phyloP scores from a whole-genome alignment of 2,113 vertebrate species.

The Bambusicola thoracicus region DNA sequence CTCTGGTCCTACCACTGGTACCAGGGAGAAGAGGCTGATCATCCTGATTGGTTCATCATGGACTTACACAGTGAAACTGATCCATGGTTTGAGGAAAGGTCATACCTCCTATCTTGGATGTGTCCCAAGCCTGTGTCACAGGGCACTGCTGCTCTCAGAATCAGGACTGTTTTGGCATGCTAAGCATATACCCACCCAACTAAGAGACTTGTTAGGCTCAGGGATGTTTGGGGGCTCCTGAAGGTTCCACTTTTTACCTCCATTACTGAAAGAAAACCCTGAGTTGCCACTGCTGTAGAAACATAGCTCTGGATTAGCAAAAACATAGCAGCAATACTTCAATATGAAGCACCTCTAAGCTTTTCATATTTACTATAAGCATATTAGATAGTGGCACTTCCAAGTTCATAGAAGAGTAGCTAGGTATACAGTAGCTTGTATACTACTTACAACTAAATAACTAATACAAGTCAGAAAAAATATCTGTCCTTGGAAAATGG shows the following conservation, averaged over 20 bases:
- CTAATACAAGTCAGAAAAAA: not conserved
- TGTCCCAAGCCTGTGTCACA: not conserved
- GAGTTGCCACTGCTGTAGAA: not conserved
- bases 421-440: not conserved
- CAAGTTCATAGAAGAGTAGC: not conserved
- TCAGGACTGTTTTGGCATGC: not conserved
- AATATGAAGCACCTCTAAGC: not conserved
- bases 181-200: accelerated
- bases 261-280: not conserved
- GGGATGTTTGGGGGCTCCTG: not conserved
- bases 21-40: not conserved
- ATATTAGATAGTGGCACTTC: not conserved
- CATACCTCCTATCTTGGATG: not conserved
- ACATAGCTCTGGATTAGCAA: not conserved
- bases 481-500: not conserved
- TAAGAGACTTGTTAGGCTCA: not conserved
- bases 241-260: not conserved
- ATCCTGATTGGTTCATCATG: not conserved
- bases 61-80: not conserved
- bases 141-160: not conserved
- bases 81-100: not conserved
- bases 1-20: too few species aligned
- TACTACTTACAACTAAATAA: not conserved
- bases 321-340: not conserved
- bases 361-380: not conserved